Conservation (phyloP, 2,797 vertebrate genomes). For the Psittacula echo region DNA sequence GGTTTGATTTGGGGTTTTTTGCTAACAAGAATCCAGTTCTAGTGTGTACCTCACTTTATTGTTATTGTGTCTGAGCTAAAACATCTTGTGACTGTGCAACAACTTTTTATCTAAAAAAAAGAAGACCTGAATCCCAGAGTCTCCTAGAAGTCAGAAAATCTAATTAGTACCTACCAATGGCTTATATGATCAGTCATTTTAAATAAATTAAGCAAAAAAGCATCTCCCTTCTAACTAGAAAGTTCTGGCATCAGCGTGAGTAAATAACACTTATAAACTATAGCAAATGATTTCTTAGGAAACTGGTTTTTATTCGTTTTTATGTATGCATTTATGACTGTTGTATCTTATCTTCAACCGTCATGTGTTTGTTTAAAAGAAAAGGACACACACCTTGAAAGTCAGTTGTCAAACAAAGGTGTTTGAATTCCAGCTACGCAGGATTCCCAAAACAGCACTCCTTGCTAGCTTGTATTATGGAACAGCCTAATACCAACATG, state of each 20-base stretch:
- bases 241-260: not conserved
- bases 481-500: slow-evolving; percentile 16
- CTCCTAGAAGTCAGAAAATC: not conserved
- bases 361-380: slow-evolving; percentile 28
- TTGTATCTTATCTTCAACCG: not conserved
- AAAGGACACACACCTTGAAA: slow-evolving; percentile 46
- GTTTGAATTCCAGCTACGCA: slow-evolving; percentile 38
- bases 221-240: not conserved
- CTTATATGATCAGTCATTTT: not conserved
- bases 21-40: not conserved
- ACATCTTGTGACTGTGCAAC: not conserved
- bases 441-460: slow-evolving; percentile 65
- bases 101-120: not conserved
- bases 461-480: slow-evolving; percentile 57
- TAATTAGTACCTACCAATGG: not conserved
- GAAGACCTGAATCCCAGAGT: not conserved
- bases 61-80: not conserved
- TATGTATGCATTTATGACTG: not conserved
- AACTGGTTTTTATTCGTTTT: not conserved
- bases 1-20: not conserved
- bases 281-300: not conserved
- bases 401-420: slow-evolving; percentile 60
- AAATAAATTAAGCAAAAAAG: not conserved
- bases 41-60: not conserved
- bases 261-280: not conserved